Percentiles rank a stretch among this genome's conserved stretches.
These are phyloP conservation scores for Tolypeutes matacus DNA, from an alignment of 2,797 vertebrate genomes.

Conservation along the genomic window DNA sequence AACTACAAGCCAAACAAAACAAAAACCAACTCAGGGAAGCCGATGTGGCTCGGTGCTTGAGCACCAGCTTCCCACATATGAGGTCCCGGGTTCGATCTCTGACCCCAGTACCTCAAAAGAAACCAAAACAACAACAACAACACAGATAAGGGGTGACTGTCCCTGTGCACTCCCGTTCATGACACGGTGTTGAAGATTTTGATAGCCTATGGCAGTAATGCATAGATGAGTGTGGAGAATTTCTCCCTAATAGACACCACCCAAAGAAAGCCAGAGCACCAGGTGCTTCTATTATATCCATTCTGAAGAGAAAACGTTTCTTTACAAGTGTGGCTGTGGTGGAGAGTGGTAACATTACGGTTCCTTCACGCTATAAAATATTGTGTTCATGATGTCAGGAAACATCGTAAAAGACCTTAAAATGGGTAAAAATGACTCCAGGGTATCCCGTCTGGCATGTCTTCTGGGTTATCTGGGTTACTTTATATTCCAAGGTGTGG, in stretches of 20 bases:
- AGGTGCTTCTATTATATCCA: neutral
- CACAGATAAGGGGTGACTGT: neutral
- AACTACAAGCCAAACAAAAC: too few relatives aligned
- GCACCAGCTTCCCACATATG: too few relatives aligned
- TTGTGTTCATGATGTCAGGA: neutral
- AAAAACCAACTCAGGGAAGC: too few relatives aligned
- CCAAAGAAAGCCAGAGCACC: neutral
- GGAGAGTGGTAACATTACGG: neutral
- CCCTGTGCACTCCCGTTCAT: neutral
- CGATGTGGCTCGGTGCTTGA: too few relatives aligned
- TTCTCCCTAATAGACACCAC: neutral
- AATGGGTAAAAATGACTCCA: neutral
- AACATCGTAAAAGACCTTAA: slow-evolving; percentile 4
- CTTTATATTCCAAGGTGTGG: neutral
- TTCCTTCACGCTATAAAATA: neutral
- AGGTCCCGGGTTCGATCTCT: too few relatives aligned
- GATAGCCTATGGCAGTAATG: neutral
- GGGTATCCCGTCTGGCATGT: neutral
- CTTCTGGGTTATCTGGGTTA: neutral
- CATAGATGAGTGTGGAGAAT: neutral
- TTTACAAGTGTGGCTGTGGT: neutral
- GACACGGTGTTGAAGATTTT: neutral
- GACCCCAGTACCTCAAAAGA: too few relatives aligned
- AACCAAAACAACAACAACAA: too few relatives aligned
- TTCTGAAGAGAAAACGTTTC: neutral